Base-by-base conservation (phyloP, 1,140 invertebrate genomes). In the Lasaia peninsularis region DNA sequence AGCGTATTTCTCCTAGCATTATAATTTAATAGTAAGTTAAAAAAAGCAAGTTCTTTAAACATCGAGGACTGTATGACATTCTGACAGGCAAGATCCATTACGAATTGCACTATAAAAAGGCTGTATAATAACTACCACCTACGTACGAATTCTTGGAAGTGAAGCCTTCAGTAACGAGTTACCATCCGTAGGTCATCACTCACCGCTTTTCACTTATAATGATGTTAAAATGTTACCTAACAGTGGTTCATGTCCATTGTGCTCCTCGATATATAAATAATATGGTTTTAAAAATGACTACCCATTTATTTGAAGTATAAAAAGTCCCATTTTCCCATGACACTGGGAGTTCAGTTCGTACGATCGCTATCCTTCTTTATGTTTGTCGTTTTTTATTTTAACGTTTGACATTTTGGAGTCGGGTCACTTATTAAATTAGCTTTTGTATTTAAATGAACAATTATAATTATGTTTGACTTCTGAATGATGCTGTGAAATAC, bases 181-280 rank as follows among this genome's bases (percentile, higher is more conserved):
- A 61, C 59, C 20, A 11, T 48, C 20, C 18, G 40, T 48, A 20
- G 18, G 20, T 61, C 78, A 88, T 88, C 85, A 81, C 59, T 88
- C 82, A 88, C 66, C 57, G 71, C 70, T 78, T 81, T 85, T 85
- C 82, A 86, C 70, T 88, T 86, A 88, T 88, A 88, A 88, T 88
- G 85, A 88, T 88, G 85, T 88, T 83, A 84, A 82, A 83, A 84
- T 77, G 78, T 85, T 82, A 80, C 85, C 75, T 84, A 88, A 88
- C 85, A 85, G 75, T 62, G 73, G 60, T 73, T 76, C 77, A 69
- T 88, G 82, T 86, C 80, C 80, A 86, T 86, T 88, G 85, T 86
- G 85, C 62, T 71, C 66, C 72, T 80, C 82, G 73, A 77, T 83
- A 78, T 62, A 63, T 72, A 74, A 85, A 82, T 68, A 86, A 75